Evolutionary conservation across 2,888 invertebrate genomes (phyloP).

Genomic region (Dilophus febrilis): DNA sequence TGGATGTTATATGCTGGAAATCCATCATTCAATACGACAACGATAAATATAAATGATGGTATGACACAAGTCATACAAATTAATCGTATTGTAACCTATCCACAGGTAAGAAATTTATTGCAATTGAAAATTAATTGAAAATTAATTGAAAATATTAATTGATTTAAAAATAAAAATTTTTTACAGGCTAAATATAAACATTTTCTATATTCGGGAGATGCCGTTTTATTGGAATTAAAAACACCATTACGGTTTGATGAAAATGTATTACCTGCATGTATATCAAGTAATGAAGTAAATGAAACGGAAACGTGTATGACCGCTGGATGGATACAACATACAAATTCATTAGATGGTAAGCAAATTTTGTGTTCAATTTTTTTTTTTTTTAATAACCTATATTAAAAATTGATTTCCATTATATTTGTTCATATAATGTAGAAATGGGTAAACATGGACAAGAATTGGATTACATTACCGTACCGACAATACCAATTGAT

Average conservation of each 20-base stretch:
- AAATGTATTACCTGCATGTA: constrained; percentile 38
- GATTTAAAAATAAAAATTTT: background rate
- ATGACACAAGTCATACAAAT: constrained; percentile 17
- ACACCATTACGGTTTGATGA: constrained; percentile 33
- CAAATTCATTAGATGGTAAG: background rate
- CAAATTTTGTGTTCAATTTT: background rate
- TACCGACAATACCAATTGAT: constrained; percentile 31
- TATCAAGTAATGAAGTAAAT: constrained; percentile 32
- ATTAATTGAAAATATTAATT: no score
- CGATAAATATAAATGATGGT: constrained; percentile 12
- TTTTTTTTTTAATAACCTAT: background rate
- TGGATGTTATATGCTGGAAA: constrained; percentile 11
- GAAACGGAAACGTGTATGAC: constrained; percentile 37
- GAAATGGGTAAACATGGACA: constrained; percentile 14
- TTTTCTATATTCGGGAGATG: constrained; percentile 38
- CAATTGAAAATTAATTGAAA: no score
- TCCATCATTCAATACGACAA: constrained; percentile 3
- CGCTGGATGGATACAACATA: constrained; percentile 33
- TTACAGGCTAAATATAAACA: constrained; percentile 36
- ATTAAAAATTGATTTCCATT: background rate
- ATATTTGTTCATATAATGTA: background rate
- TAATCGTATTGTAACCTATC: constrained; percentile 34
- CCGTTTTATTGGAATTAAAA: constrained; percentile 36
- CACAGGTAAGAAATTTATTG: constrained; percentile 27
- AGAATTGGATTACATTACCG: no score